Evolutionary conservation across 2,797 vertebrate species (phyloP).

Genomic region (Gila robusta): DNA sequence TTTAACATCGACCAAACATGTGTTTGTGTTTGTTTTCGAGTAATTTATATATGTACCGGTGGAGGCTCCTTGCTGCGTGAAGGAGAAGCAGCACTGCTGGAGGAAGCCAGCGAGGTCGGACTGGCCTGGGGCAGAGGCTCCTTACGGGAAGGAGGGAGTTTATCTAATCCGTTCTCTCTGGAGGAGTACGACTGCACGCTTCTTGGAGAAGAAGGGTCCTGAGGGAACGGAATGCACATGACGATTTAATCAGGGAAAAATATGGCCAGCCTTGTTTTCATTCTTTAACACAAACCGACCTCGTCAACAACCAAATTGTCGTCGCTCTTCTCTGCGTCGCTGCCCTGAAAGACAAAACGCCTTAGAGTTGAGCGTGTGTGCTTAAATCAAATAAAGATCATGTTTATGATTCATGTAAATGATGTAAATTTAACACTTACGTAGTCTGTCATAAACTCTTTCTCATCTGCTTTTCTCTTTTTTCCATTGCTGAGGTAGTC

Average conservation of each 20-base stretch:
- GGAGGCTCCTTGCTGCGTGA: slow-evolving; percentile 81
- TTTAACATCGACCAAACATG: background rate
- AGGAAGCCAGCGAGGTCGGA: slow-evolving; percentile 87
- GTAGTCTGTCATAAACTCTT: slow-evolving; percentile 90
- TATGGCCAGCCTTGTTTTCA: background rate
- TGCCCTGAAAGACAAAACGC: slow-evolving; percentile 76
- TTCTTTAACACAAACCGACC: slow-evolving; percentile 71
- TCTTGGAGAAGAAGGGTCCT: slow-evolving; percentile 85
- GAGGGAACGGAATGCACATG: slow-evolving; percentile 5
- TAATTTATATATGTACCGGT: slow-evolving; percentile 67
- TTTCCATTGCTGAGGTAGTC: slow-evolving; percentile 92
- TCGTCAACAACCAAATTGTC: slow-evolving; percentile 93
- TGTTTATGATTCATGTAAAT: background rate
- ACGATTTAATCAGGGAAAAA: slow-evolving; percentile 41
- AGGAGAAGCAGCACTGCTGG: slow-evolving; percentile 85
- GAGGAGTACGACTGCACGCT: slow-evolving; percentile 90
- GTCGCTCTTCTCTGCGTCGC: slow-evolving; percentile 91
- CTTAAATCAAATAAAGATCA: slow-evolving; percentile 22
- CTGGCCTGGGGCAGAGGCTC: slow-evolving; percentile 81
- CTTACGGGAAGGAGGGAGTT: slow-evolving; percentile 81
- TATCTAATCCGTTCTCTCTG: slow-evolving; percentile 87
- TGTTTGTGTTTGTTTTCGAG: slow-evolving; percentile 15
- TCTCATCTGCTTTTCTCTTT: slow-evolving; percentile 92
- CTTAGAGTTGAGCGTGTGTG: background rate
- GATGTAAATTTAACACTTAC: slow-evolving; percentile 74